phyloP scores from a whole-genome alignment of 2,888 invertebrate genomes.

The Ischnus inquisitorius region DNA sequence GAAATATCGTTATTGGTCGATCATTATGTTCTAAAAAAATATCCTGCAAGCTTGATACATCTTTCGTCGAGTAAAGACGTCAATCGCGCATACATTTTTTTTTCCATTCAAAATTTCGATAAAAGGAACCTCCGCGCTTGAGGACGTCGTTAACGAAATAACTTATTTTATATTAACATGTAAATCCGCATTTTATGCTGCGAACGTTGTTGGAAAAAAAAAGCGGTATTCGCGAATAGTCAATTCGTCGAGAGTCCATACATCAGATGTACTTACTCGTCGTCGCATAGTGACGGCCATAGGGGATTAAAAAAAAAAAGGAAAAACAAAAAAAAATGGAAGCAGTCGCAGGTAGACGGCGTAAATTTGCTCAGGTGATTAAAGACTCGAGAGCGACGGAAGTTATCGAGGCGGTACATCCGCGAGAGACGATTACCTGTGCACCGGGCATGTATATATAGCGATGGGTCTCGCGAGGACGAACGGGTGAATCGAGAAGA shows the following conservation, averaged over 20 bases:
- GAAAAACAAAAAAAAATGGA: slow-evolving; percentile 36
- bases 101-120: neutral
- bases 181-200: neutral
- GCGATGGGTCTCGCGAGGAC: neutral
- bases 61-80: neutral
- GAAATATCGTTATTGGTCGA: slow-evolving; percentile 8
- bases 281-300: neutral
- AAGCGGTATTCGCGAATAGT: neutral
- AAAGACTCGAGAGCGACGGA: slow-evolving; percentile 65
- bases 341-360: slow-evolving; percentile 44
- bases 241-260: neutral
- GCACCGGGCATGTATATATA: slow-evolving; percentile 27
- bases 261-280: neutral
- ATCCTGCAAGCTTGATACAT: neutral
- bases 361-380: slow-evolving; percentile 67
- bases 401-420: slow-evolving; percentile 63
- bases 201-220: neutral
- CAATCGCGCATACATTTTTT: neutral
- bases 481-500: neutral
- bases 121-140: neutral
- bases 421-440: slow-evolving; percentile 68
- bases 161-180: neutral
- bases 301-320: neutral
- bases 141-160: neutral
- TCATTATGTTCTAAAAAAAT: neutral